These are phyloP conservation scores for Chlamydotis undulata DNA, from an alignment of 2,113 vertebrate genomes.

Conservation along the genomic window DNA sequence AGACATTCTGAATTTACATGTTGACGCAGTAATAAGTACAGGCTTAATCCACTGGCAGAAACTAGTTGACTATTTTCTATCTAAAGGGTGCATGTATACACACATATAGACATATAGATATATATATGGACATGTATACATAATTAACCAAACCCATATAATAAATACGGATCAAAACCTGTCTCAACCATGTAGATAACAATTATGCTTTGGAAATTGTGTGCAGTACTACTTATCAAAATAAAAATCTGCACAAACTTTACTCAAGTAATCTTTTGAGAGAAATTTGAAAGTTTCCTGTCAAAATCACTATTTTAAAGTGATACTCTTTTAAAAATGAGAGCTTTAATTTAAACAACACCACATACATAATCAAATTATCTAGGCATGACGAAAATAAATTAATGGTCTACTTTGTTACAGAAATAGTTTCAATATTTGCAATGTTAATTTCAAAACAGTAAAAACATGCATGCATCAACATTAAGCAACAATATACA, in stretches of 20 bases:
- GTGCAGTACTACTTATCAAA: not conserved
- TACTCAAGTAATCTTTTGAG: constrained; percentile 2
- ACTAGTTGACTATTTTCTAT: not conserved
- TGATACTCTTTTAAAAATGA: not conserved
- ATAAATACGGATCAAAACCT: constrained; percentile 8
- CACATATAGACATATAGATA: not conserved
- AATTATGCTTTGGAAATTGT: not conserved
- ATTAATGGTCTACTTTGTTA: constrained; percentile 24
- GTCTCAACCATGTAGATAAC: not conserved
- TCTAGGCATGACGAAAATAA: constrained; percentile 29
- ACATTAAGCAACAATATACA: constrained; percentile 1
- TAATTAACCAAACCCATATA: not conserved
- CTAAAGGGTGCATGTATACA: not conserved
- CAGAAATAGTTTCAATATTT: constrained; percentile 31
- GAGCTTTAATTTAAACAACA: constrained; percentile 48
- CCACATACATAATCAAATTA: constrained; percentile 42
- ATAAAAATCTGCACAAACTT: not conserved
- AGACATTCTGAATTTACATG: not conserved
- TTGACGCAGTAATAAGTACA: not conserved
- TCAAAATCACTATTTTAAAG: constrained; percentile 19
- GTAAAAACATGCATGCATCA: constrained; percentile 16
- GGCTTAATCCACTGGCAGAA: not conserved
- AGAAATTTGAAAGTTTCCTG: not conserved
- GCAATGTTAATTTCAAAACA: constrained; percentile 37
- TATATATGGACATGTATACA: not conserved